Evolutionary conservation across 2,797 vertebrate species (phyloP).

Genomic region (Clamator glandarius): DNA sequence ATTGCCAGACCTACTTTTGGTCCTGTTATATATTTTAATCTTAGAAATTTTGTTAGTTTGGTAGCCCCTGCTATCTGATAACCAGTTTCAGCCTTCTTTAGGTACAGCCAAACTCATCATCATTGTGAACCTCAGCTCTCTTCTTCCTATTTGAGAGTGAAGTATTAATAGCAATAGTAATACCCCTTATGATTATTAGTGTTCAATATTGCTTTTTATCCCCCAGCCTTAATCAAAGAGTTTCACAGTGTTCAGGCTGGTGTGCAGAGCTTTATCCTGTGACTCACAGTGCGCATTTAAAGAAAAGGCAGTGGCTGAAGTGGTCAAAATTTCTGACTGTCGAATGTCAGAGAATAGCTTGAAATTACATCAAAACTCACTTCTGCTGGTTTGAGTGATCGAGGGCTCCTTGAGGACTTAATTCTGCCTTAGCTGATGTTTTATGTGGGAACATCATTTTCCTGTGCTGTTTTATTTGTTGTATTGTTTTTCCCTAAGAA

Average conservation of each 20-base stretch:
- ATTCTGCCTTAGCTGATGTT: background rate
- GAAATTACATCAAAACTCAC: background rate
- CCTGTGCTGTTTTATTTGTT: background rate
- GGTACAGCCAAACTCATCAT: background rate
- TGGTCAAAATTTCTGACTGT: background rate
- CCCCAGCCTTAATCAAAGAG: background rate
- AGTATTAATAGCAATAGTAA: background rate
- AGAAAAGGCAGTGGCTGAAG: background rate
- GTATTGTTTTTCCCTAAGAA: background rate
- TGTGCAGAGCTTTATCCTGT: background rate
- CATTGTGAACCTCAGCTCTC: background rate
- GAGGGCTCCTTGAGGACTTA: background rate
- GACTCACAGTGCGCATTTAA: background rate
- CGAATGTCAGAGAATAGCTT: background rate
- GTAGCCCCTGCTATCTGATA: background rate
- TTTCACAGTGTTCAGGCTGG: background rate
- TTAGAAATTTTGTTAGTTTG: background rate
- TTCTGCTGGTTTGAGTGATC: background rate
- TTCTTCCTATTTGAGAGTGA: background rate
- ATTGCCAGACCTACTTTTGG: background rate
- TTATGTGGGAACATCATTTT: background rate
- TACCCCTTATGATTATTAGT: background rate
- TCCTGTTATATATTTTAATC: background rate
- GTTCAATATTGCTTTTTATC: background rate
- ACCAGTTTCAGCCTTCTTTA: background rate